Evolutionary conservation across 2,797 vertebrate species (phyloP).

Genomic region (Lycodopsis pacificus): DNA sequence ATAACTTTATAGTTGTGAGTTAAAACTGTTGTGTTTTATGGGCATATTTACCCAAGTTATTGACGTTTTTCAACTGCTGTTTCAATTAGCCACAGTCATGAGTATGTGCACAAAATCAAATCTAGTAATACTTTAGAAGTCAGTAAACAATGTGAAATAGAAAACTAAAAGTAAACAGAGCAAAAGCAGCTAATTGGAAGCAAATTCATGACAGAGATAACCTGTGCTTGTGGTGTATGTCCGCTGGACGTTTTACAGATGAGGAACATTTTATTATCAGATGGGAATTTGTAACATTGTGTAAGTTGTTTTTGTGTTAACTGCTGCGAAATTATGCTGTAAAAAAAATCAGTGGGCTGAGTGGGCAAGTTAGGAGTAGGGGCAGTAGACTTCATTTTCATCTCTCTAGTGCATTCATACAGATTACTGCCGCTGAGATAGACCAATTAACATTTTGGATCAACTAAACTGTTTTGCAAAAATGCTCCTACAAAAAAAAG

Average conservation of each 20-base stretch:
- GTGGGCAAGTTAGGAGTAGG: background rate
- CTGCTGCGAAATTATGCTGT: slow-evolving; percentile 17
- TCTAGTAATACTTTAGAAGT: background rate
- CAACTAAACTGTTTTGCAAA: slow-evolving; percentile 1
- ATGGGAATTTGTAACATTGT: slow-evolving; percentile 3
- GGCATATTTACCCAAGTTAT: background rate
- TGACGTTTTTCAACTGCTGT: background rate
- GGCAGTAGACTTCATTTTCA: background rate
- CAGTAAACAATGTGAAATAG: slow-evolving; percentile 16
- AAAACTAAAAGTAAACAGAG: slow-evolving; percentile 1
- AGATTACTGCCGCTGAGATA: background rate
- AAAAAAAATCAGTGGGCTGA: slow-evolving; percentile 3
- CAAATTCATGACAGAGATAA: background rate
- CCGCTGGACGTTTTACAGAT: background rate
- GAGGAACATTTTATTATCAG: slow-evolving; percentile 11
- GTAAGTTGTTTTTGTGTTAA: slow-evolving; percentile 1
- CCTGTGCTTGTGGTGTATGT: background rate
- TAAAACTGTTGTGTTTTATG: slow-evolving; percentile 3
- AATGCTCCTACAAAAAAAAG: slow-evolving; percentile 23
- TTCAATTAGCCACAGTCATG: background rate
- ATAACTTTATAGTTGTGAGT: background rate
- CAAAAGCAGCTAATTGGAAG: background rate
- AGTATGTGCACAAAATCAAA: background rate
- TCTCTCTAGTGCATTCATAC: background rate
- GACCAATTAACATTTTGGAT: slow-evolving; percentile 12